These are phyloP conservation scores for Pegea sp. DNA, from an alignment of 23 tunicate species.

Conservation along the genomic window DNA sequence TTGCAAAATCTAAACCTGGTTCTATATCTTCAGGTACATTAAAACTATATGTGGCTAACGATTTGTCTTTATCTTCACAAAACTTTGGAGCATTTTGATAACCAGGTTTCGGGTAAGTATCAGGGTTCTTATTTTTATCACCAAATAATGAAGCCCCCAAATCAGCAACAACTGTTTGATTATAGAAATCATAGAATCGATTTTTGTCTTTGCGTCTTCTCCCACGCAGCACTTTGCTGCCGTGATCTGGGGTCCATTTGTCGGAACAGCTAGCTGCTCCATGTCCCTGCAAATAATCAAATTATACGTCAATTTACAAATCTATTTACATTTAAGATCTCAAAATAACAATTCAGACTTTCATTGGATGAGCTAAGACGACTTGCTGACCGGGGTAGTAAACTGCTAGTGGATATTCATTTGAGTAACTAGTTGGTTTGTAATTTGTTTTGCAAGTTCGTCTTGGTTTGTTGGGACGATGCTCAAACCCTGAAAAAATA, in stretches of 20 bases:
- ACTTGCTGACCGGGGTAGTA: conserved; percentile 90
- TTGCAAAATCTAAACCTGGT: no score
- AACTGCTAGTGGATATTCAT: conserved; percentile 38
- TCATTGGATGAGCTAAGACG: conserved; percentile 89
- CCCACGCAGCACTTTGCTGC: conserved; percentile 32
- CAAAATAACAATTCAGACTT: no score
- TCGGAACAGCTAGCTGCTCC: conserved; percentile 46
- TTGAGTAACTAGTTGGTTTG: conserved; percentile 4
- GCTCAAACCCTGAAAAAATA: conserved; percentile 31
- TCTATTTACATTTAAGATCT: no score
- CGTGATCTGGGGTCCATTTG: conserved; percentile 51
- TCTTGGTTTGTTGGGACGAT: conserved; percentile 11
- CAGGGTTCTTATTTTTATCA: neutral
- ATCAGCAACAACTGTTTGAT: conserved; percentile 13
- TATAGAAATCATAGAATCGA: neutral
- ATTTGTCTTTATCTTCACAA: conserved; percentile 52
- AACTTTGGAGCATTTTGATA: conserved; percentile 57
- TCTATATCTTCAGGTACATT: conserved; percentile 32
- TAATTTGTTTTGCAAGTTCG: conserved; percentile 12
- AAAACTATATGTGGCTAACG: conserved; percentile 50
- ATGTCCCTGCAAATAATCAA: conserved; percentile 23
- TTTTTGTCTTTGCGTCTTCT: conserved; percentile 2
- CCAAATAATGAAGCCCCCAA: conserved; percentile 33
- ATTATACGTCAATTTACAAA: no score
- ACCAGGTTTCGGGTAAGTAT: conserved; percentile 62